Conservation (phyloP, 2,888 invertebrate genomes). For the Patella caerulea region DNA sequence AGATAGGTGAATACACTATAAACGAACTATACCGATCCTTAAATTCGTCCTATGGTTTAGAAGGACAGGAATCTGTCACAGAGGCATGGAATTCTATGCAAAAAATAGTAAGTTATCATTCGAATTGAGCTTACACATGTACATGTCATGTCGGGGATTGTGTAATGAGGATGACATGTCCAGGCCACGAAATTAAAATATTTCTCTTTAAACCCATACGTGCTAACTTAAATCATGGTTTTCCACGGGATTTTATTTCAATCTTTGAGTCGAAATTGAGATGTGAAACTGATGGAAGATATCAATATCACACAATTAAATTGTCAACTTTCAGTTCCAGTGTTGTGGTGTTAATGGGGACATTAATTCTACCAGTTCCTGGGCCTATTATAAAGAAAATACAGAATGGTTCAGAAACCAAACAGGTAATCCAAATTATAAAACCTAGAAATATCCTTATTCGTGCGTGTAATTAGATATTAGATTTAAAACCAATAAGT, state of each 20-base stretch:
- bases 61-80: conserved; percentile 74
- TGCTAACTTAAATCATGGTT: not conserved
- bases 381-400: conserved; percentile 56
- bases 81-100: conserved; percentile 89
- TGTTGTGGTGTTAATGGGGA: conserved; percentile 62
- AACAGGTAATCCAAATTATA: conserved; percentile 31
- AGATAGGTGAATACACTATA: conserved; percentile 74
- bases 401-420: conserved; percentile 53
- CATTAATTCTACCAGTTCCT: conserved; percentile 57
- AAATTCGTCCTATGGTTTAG: conserved; percentile 75
- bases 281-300: no score
- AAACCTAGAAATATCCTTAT: no score
- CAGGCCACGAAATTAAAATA: no score
- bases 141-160: no score
- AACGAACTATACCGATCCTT: conserved; percentile 78
- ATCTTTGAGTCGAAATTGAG: no score
- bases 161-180: no score
- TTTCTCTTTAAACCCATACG: not conserved
- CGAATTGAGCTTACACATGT: no score
- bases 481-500: no score
- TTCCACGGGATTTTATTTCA: not conserved
- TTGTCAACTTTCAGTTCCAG: conserved; percentile 46
- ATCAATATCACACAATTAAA: not conserved
- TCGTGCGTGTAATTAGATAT: no score
- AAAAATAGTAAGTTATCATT: conserved; percentile 81